These are phyloP conservation scores for Mesocricetus auratus DNA, from an alignment of 2,113 vertebrate species.

Conservation along the genomic window DNA sequence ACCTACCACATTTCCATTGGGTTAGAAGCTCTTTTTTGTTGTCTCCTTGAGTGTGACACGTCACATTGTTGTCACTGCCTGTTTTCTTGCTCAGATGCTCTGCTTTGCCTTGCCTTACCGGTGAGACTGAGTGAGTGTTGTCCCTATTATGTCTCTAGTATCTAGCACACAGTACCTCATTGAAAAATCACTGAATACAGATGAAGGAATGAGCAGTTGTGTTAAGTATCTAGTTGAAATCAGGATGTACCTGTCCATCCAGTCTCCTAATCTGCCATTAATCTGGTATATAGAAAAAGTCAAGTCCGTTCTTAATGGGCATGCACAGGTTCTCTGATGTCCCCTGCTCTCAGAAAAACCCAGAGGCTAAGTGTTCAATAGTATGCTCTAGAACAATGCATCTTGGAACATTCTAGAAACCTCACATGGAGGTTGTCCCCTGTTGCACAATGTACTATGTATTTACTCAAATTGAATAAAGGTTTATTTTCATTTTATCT, in stretches of 20 bases:
- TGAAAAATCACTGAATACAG: not conserved
- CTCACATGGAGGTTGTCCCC: not conserved
- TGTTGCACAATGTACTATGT: constrained; percentile 23
- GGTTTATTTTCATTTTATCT: constrained; percentile 64
- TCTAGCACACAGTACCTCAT: not conserved
- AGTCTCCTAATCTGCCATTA: not conserved
- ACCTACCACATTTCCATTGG: not conserved
- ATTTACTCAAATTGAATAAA: constrained; percentile 61
- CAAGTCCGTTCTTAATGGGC: not conserved
- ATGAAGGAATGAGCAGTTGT: not conserved
- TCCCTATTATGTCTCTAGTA: not conserved
- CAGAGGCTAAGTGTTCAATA: not conserved
- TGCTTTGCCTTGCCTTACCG: not conserved
- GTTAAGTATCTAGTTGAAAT: constrained; percentile 18
- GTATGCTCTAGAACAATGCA: constrained; percentile 21
- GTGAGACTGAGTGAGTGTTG: not conserved
- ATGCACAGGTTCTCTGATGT: not conserved
- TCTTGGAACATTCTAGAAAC: constrained; percentile 22
- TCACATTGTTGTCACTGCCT: rapidly evolving
- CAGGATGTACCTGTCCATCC: not conserved
- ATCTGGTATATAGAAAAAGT: not conserved
- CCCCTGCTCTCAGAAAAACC: not conserved
- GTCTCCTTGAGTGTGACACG: not conserved
- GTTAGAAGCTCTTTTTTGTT: not conserved
- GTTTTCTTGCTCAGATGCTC: not conserved